Evolutionary conservation across 2,888 invertebrate genomes (phyloP), one percentile per base, ranked within the genome.

Genomic region (Clivina fossor): DNA sequence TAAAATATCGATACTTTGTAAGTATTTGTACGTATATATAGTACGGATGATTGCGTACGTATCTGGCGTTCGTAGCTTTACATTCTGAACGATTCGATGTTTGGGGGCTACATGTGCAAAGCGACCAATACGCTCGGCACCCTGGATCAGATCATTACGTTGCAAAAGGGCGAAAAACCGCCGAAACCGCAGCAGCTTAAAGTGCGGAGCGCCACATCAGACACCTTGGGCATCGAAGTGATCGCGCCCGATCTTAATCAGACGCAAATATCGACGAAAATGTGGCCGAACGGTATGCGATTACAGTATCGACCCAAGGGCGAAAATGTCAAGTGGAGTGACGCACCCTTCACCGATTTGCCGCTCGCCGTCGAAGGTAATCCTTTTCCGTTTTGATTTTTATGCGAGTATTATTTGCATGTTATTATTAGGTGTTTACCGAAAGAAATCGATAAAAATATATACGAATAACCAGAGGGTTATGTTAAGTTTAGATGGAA

Each of bases 111-210:
- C 65, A 70, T 69, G 20, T 79, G 79, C 63, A 70, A 69, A 38
- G 78, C 76, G 2, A 65, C 69, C 50, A 79, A 79, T 62, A 67
- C 66, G 28, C 63, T 76, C 61, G 78, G 78, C 22, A 65, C 66
- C 37, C 67, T 76, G 43, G 74, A 75, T 58, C 69, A 74, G 9
- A 68, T 68, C 7, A 74, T 75, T 28, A 69, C 66, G 1, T 65
- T 80, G 40, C 70, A 72, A 33, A 68, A 74, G 60, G 79, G 78
- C 15, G 68, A 66, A 1, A 77, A 78, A 61, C 80, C 80, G 2
- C 47, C 55, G 11, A 26, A 38, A 18, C 55, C 47, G 1, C 28
- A 46, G 16, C 67, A 69, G 28, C 65, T 75, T 8, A 64, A 66
- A 47, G 56, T 74, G 57, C 68, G 73, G 2, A 74, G 74, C 28